Base-by-base conservation (phyloP, 2,888 invertebrate species). In the Elegia similella region DNA sequence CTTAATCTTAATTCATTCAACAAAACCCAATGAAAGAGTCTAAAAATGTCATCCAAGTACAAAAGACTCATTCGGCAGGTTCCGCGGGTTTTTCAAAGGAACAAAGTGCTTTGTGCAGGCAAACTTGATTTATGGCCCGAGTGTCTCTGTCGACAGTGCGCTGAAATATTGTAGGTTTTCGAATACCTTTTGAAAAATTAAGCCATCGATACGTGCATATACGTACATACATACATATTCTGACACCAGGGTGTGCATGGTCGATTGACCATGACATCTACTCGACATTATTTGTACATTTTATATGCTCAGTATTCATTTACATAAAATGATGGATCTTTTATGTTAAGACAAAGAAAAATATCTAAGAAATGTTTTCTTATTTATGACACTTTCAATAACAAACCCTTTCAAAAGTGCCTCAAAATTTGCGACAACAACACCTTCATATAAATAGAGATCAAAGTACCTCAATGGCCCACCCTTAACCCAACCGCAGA, bases 71-170 rank as follows among this genome's bases (percentile, higher is more conserved):
- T 80, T 77, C 64, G 69, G 75, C 76, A 78, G 78, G 79, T 81
- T 80, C 76, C 80, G 72, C 78, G 72, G 76, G 75, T 82, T 82
- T 82, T 81, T 80, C 82, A 81, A 78, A 78, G 73, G 75, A 80
- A 73, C 72, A 73, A 69, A 76, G 76, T 73, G 73, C 76, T 70
- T 64, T 66, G 68, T 65, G 67, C 62, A 60, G 70, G 78, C 73
- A 76, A 80, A 81, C 78, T 80, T 82, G 82, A 82, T 82, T 82
- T 81, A 82, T 82, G 73, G 70, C 76, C 75, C 69, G 73, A 74
- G 70, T 75, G 76, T 78, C 81, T 77, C 62, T 71, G 10, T 13
- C 30, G 32, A 44, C 29, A 13, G 7, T n/a, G 47, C 10, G 29
- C 15, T 48, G 47, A 48, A 48, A 30, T 48, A 48, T 13, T 30